A percentile compares a stretch with the other conserved stretches of the same genome.
These are phyloP conservation scores for Lerema accius DNA, from an alignment of 1,140 invertebrate genomes.

Conservation along the genomic window DNA sequence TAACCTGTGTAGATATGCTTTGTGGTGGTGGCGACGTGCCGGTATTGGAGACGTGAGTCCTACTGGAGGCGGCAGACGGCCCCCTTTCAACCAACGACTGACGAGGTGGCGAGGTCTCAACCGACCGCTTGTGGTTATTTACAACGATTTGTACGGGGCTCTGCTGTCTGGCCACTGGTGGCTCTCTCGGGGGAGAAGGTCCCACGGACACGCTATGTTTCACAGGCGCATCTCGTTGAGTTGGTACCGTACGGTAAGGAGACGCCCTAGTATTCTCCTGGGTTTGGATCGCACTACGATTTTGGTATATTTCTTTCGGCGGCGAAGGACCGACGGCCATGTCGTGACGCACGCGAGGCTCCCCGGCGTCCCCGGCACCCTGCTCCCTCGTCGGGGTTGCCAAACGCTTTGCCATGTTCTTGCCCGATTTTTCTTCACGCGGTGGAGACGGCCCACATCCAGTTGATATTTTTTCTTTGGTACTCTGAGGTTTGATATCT, in stretches of 20 bases:
- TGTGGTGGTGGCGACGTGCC: constrained; percentile 94
- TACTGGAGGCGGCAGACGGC: constrained; percentile 49
- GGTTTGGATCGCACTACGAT: constrained; percentile 14
- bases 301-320: constrained; percentile 55
- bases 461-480: constrained; percentile 79
- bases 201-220: constrained; percentile 66
- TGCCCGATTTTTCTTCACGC: constrained; percentile 59
- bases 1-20: constrained; percentile 92
- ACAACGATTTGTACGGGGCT: constrained; percentile 22
- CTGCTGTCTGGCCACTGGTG: constrained; percentile 22
- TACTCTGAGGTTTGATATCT: constrained; percentile 42
- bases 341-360: constrained; percentile 48
- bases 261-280: constrained; percentile 38
- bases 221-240: constrained; percentile 34
- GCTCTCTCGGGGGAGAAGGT: constrained; percentile 65
- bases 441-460: constrained; percentile 84
- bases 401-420: constrained; percentile 46
- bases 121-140: constrained; percentile 63
- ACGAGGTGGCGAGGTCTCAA: constrained; percentile 58
- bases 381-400: constrained; percentile 56
- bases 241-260: constrained; percentile 37
- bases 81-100: constrained; percentile 39
- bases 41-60: constrained; percentile 76
- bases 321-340: constrained; percentile 73
- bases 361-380: constrained; percentile 34